Evolutionary conservation across 2,888 invertebrate species (phyloP).

Genomic region (Ochlodes sylvanus): DNA sequence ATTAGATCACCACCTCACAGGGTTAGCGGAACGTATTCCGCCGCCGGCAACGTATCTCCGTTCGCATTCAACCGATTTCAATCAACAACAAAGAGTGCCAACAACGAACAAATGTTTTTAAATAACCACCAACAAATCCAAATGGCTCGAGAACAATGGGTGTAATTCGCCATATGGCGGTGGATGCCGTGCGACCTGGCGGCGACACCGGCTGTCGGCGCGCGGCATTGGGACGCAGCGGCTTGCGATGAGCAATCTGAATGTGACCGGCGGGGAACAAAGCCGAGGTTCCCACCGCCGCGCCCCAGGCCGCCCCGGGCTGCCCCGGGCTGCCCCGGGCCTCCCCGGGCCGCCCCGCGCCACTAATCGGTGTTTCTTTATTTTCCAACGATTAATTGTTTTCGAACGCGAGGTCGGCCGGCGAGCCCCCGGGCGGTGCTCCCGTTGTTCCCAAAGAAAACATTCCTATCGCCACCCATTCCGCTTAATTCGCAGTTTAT

Average conservation of each 20-base stretch:
- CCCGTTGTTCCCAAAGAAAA: constrained; percentile 54
- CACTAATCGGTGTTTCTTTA: constrained; percentile 55
- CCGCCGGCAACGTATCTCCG: constrained; percentile 13
- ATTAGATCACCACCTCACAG: too few relatives aligned
- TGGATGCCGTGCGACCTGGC: constrained; percentile 32
- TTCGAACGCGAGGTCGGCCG: constrained; percentile 72
- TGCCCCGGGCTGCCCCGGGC: constrained; percentile 58
- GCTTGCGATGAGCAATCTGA: constrained; percentile 60
- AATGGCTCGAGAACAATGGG: constrained; percentile 41
- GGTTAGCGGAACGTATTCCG: neutral
- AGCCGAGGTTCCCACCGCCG: constrained; percentile 69
- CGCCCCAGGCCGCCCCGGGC: constrained; percentile 64
- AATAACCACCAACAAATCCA: constrained; percentile 37
- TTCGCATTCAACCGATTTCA: constrained; percentile 2
- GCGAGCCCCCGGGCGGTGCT: constrained; percentile 67
- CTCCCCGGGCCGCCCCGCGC: constrained; percentile 58
- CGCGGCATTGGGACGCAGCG: constrained; percentile 12
- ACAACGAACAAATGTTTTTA: constrained; percentile 38
- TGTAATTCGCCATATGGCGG: constrained; percentile 56
- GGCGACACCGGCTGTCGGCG: constrained; percentile 49
- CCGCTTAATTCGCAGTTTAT: constrained; percentile 22
- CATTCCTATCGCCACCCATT: constrained; percentile 17
- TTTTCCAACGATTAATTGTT: constrained; percentile 75
- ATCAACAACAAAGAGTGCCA: constrained; percentile 36
- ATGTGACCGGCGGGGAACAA: constrained; percentile 66